Base-by-base conservation (phyloP, 1,140 invertebrate species). In the Neocloeon triangulifer region DNA sequence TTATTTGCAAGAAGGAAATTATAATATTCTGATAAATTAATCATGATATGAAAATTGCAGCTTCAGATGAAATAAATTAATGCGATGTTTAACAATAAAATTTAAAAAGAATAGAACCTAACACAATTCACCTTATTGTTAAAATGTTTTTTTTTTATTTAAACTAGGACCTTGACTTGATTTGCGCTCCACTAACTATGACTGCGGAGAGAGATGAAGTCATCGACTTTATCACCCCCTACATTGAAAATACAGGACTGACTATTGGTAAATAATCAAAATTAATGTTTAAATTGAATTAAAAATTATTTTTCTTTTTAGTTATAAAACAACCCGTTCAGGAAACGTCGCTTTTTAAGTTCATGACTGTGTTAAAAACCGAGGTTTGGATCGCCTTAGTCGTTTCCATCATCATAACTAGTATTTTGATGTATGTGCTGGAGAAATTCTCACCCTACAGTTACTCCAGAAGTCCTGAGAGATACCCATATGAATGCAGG, bases 201-300 rank as follows among this genome's bases (percentile, higher is more conserved):
- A 92, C 86, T 8, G 84, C 84, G 5, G 80, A 88, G 42, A 63
- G 82, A 32, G 85, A 91, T 48, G 82, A 92, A 61, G 78, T 86
- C 0, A 72, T 92, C 5, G 86, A 92, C 51, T 94, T 88, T 46
- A 71, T 86, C 5, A 73, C 82, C 0, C 85, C 82, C 0, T 89
- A 86, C 49, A 88, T 80, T 44, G 84, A 88, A 44, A 76, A 85
- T 50, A 75, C 78, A 0, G 81, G 80, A 27, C 78, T 89, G 35
- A 64, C 77, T 1, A 85, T 84, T 34, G 69, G 76, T 79, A 58
- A n/a, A n/a, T n/a, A n/a, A n/a, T n/a, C n/a, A n/a, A n/a, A n/a
- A n/a, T n/a, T n/a, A n/a, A n/a, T n/a, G n/a, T n/a, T n/a, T n/a
- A n/a, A 31, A 34, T n/a, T n/a, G n/a, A n/a, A n/a, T n/a, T n/a